Percentiles rank a stretch among this genome's conserved stretches.
These are phyloP conservation scores for Myrmophylax atrothorax DNA, from an alignment of 2,113 vertebrate species.

Conservation along the genomic window DNA sequence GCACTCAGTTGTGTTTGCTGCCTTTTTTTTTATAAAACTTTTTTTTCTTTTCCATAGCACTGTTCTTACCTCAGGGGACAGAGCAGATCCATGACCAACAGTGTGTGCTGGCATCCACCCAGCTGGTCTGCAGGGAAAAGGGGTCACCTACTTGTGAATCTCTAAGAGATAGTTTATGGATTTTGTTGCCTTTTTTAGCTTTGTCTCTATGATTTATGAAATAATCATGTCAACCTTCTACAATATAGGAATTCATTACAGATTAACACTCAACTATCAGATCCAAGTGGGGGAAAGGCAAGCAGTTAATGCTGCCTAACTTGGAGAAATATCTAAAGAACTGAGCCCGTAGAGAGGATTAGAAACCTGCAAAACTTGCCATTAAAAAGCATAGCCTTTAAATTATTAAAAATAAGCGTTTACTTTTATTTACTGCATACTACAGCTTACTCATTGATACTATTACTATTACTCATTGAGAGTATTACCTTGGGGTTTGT, in stretches of 20 bases:
- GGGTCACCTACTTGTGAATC: background rate
- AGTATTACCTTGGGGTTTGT: background rate
- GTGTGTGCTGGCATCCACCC: background rate
- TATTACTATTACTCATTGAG: background rate
- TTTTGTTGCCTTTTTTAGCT: slow-evolving; percentile 51
- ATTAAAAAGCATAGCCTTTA: background rate
- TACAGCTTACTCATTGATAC: background rate
- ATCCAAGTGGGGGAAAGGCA: slow-evolving; percentile 38
- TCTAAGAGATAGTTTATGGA: background rate
- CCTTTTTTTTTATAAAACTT: background rate
- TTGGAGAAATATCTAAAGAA: slow-evolving; percentile 36
- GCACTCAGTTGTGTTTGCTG: background rate
- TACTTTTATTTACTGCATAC: background rate
- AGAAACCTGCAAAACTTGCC: background rate
- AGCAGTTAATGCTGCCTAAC: slow-evolving; percentile 22
- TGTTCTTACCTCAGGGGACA: background rate
- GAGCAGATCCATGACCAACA: rapidly evolving
- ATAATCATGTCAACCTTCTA: background rate
- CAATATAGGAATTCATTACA: slow-evolving; percentile 13
- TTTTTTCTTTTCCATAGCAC: background rate
- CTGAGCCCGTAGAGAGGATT: background rate
- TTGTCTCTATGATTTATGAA: slow-evolving; percentile 36
- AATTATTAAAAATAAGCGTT: background rate
- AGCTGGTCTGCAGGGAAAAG: background rate
- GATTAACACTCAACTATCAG: slow-evolving; percentile 3